Evolutionary conservation across 2,888 invertebrate genomes (phyloP).

Genomic region (Cryptocephalus moraei): DNA sequence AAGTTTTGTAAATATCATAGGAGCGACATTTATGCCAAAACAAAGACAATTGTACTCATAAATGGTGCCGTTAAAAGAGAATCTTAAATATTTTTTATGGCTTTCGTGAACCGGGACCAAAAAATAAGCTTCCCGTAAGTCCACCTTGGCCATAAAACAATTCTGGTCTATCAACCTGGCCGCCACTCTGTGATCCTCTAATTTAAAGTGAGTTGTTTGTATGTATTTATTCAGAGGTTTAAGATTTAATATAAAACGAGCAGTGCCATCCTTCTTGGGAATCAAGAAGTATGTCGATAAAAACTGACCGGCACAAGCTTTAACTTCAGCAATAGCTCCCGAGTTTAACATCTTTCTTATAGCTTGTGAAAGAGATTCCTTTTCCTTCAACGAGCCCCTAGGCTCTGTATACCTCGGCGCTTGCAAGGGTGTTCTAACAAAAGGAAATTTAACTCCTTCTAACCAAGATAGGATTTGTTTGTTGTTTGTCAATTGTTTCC

Average conservation of each 20-base stretch:
- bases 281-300: not conserved
- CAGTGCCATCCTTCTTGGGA: not conserved
- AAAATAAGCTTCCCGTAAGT: constrained; percentile 7
- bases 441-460: too few species aligned
- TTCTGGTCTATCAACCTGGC: not conserved
- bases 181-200: constrained; percentile 1
- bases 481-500: too few species aligned
- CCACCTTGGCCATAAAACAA: constrained; percentile 7
- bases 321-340: not conserved
- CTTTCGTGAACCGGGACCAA: constrained; percentile 5
- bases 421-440: too few species aligned
- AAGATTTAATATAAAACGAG: not conserved
- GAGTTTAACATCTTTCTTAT: not conserved
- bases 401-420: not conserved
- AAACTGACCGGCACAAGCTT: not conserved
- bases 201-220: not conserved
- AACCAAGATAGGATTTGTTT: too few species aligned
- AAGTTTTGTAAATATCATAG: constrained; percentile 20
- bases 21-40: constrained; percentile 14
- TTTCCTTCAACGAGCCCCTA: not conserved
- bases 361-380: too few species aligned
- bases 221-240: not conserved
- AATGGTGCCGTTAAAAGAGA: constrained; percentile 13
- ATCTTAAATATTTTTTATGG: constrained; percentile 11
- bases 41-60: constrained; percentile 18